Percentiles rank a stretch among this genome's conserved stretches.
Conservation (phyloP, 2,888 invertebrate genomes). For the Caenorhabditis drosophilae region DNA sequence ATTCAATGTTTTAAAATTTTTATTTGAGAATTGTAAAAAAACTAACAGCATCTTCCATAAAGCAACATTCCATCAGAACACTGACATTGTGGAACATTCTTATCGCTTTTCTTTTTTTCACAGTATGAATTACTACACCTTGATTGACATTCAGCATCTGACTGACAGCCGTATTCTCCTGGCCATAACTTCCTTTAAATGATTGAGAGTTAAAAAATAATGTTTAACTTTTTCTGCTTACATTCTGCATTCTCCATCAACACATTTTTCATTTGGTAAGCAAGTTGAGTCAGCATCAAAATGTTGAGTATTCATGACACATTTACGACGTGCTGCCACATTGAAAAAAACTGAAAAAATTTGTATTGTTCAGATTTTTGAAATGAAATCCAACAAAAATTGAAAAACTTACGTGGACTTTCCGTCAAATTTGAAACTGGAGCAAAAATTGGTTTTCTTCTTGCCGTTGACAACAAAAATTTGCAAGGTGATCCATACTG, state of each 20-base stretch:
- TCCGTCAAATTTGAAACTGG: constrained; percentile 59
- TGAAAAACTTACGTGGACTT: constrained; percentile 24
- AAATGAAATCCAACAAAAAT: not conserved
- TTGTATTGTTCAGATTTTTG: not conserved
- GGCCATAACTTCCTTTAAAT: constrained; percentile 64
- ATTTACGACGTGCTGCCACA: constrained; percentile 54
- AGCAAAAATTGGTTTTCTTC: constrained; percentile 63
- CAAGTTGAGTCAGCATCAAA: constrained; percentile 64
- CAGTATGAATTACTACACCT: constrained; percentile 65
- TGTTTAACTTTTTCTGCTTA: constrained; percentile 18
- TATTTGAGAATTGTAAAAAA: not conserved
- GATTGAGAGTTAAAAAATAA: not conserved
- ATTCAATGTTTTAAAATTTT: constrained; percentile 11
- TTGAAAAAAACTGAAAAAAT: constrained; percentile 64
- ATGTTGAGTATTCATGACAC: constrained; percentile 45
- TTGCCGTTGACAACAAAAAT: constrained; percentile 57
- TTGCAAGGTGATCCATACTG: constrained; percentile 63
- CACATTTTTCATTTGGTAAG: constrained; percentile 66
- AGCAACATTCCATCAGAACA: constrained; percentile 62
- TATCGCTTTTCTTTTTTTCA: constrained; percentile 59
- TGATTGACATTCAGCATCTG: constrained; percentile 59
- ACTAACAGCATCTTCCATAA: constrained; percentile 66
- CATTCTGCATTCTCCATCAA: constrained; percentile 64
- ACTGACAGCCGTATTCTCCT: constrained; percentile 65
- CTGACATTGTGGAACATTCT: constrained; percentile 64